A percentile compares a stretch with the other conserved stretches of the same genome.
Conservation (phyloP, 2,888 invertebrate species). For the Caenorhabditis zanzibari region DNA sequence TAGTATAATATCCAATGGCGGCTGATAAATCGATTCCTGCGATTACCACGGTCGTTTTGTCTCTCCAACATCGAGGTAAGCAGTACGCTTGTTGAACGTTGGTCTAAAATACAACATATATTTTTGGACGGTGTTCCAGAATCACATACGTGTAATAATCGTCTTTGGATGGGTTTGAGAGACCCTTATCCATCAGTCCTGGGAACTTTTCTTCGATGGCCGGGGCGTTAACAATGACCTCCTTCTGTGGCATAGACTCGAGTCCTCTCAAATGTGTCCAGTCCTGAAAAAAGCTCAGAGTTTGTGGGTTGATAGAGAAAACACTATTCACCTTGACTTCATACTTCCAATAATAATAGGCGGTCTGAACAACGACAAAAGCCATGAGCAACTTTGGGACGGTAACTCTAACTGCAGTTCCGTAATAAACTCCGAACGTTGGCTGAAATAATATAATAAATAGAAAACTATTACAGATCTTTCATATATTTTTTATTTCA, state of each 20-base stretch:
- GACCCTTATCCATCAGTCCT: conserved; percentile 73
- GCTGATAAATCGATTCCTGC: background rate
- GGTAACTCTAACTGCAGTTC: conserved; percentile 78
- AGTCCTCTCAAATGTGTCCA: conserved; percentile 79
- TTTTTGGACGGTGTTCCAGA: background rate
- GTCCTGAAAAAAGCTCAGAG: conserved; percentile 61
- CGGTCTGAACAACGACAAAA: conserved; percentile 72
- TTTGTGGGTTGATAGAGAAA: background rate
- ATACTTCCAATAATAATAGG: conserved; percentile 82
- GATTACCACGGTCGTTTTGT: conserved; percentile 78
- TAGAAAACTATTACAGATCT: too few relatives aligned
- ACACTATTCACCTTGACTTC: conserved; percentile 74
- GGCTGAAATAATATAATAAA: conserved; percentile 71
- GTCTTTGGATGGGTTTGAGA: conserved; percentile 70
- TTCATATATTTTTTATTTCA: background rate
- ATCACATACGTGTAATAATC: conserved; percentile 69
- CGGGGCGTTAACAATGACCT: conserved; percentile 66
- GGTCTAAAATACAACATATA: conserved; percentile 64
- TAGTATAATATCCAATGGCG: conserved; percentile 32
- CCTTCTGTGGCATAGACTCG: conserved; percentile 76
- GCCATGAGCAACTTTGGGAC: conserved; percentile 80
- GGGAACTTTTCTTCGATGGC: conserved; percentile 76
- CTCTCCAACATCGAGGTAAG: conserved; percentile 78
- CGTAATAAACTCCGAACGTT: conserved; percentile 81
- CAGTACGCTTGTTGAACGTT: conserved; percentile 79